Evolutionary conservation across 2,888 invertebrate species (phyloP).

Genomic region (Hemaris fuciformis): DNA sequence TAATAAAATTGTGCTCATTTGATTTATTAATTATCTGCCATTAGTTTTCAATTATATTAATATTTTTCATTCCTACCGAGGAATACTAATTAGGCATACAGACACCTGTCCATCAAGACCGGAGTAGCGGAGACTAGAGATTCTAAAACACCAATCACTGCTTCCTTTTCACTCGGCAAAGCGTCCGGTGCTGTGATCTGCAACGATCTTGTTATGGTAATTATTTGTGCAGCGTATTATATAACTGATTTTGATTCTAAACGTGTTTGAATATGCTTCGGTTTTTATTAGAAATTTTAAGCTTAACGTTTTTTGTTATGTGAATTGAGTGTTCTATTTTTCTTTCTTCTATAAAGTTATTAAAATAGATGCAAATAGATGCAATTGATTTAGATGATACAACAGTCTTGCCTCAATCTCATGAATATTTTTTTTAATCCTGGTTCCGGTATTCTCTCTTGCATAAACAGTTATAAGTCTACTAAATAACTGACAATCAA

Average conservation of each 20-base stretch:
- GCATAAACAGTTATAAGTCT: too few relatives aligned
- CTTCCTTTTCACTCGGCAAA: constrained; percentile 12
- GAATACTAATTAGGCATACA: background rate
- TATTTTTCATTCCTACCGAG: background rate
- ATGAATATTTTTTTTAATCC: too few relatives aligned
- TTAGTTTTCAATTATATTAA: background rate
- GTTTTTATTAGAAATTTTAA: background rate
- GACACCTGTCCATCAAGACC: constrained; percentile 1
- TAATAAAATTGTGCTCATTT: too few relatives aligned
- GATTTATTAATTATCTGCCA: too few relatives aligned
- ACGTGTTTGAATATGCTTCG: background rate
- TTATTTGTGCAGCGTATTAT: constrained; percentile 1
- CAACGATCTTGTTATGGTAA: constrained; percentile 11
- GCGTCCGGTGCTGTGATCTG: background rate
- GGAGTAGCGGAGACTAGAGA: background rate
- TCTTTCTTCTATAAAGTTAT: too few relatives aligned
- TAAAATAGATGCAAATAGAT: too few relatives aligned
- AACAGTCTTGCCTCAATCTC: too few relatives aligned
- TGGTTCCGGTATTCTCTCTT: too few relatives aligned
- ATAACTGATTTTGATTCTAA: background rate
- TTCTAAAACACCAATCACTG: constrained; percentile 4
- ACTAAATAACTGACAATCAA: too few relatives aligned
- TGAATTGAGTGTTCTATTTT: background rate
- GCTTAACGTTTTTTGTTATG: too few relatives aligned
- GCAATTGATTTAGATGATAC: too few relatives aligned